Evolutionary conservation across 2,113 vertebrate genomes (phyloP).

Genomic region (Rhadina sibilatrix): DNA sequence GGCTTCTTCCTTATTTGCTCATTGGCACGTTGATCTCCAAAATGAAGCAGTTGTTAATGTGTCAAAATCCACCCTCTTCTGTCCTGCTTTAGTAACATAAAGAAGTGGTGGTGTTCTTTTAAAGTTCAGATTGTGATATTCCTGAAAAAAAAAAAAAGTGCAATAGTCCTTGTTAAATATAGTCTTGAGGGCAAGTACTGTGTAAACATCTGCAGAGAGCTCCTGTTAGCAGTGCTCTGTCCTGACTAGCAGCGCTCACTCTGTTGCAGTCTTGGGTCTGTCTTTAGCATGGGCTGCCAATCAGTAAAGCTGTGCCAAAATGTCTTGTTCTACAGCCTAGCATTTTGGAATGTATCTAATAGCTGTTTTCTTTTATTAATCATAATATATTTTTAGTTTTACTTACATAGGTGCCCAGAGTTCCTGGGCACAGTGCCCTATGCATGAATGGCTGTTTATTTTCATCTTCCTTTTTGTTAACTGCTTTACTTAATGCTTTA

Average conservation of each 20-base stretch:
- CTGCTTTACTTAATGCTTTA: slow-evolving; percentile 42
- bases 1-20: background rate
- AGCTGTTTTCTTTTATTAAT: slow-evolving; percentile 63
- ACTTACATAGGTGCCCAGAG: slow-evolving; percentile 59
- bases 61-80: background rate
- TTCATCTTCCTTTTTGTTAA: slow-evolving; percentile 54
- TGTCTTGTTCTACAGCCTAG: slow-evolving; percentile 54
- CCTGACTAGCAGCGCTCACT: background rate
- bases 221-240: background rate
- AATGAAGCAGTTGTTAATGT: background rate
- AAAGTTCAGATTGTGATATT: background rate
- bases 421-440: slow-evolving; percentile 40
- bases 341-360: slow-evolving; percentile 54
- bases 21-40: background rate
- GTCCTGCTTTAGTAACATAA: background rate
- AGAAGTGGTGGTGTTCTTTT: background rate
- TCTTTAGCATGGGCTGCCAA: slow-evolving; percentile 4
- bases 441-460: slow-evolving; percentile 47
- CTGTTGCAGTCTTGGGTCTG: background rate
- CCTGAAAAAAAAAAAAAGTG: background rate
- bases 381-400: slow-evolving; percentile 62
- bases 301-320: slow-evolving; percentile 32
- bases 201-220: background rate
- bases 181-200: background rate
- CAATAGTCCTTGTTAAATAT: background rate